Conservation (phyloP, 2,113 vertebrate species). For the Pomatostomus ruficeps region DNA sequence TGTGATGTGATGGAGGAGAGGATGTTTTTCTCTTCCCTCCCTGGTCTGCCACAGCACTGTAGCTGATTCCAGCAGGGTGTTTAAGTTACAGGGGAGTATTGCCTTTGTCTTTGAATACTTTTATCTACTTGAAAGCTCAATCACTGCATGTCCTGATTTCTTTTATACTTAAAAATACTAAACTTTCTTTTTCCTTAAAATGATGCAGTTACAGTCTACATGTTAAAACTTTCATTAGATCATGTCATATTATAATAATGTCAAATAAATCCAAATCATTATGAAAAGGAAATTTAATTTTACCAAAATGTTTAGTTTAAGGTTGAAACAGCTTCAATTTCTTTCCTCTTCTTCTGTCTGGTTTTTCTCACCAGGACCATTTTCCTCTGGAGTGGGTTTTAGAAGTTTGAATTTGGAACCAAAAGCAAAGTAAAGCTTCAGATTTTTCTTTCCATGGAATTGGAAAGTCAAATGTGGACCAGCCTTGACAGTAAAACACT, state of each 20-base stretch:
- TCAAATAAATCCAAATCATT: background rate
- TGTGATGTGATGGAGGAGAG: background rate
- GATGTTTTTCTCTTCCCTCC: background rate
- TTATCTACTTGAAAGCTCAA: background rate
- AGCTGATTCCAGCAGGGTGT: background rate
- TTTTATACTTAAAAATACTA: background rate
- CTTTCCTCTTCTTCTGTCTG: background rate
- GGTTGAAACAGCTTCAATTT: background rate
- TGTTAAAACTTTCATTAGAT: background rate
- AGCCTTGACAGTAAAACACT: background rate
- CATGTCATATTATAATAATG: background rate
- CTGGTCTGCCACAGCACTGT: background rate
- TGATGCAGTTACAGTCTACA: background rate
- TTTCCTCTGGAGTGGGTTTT: background rate
- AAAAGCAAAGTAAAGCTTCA: background rate
- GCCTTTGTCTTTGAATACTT: background rate
- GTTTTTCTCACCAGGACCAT: background rate
- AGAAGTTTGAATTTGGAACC: background rate
- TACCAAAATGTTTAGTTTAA: background rate
- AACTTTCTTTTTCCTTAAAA: background rate
- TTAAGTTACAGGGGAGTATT: background rate
- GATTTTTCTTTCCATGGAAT: background rate
- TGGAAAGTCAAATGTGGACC: background rate
- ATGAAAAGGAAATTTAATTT: background rate
- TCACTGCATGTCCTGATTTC: background rate